These are phyloP conservation scores for Epsilonema sp. DNA, from an alignment of 2,888 invertebrate species.

Conservation along the genomic window DNA sequence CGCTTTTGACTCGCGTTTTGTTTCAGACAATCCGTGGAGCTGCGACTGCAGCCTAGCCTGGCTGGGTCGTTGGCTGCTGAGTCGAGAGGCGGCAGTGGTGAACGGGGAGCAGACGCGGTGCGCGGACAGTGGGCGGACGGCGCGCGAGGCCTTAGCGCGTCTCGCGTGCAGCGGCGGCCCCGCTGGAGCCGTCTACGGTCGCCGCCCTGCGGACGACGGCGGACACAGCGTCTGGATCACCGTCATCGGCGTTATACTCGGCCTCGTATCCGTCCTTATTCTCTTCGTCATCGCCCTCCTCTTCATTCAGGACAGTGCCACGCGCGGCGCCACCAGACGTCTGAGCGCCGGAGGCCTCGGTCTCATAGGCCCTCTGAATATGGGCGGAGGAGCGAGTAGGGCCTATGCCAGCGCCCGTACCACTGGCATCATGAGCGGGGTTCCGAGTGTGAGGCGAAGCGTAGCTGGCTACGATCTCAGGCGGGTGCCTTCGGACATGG, in stretches of 20 bases:
- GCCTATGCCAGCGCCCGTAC: background rate
- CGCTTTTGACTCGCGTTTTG: no score
- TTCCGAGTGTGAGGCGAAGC: background rate
- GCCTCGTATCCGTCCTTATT: conserved; percentile 17
- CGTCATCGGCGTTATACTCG: conserved; percentile 19
- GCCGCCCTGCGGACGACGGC: background rate
- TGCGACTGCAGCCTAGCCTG: conserved; percentile 4
- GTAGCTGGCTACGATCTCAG: background rate
- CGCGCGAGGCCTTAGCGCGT: background rate
- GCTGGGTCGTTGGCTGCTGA: conserved; percentile 20
- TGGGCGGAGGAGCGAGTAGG: background rate
- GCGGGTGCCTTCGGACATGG: conserved; percentile 4
- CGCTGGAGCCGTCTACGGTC: background rate
- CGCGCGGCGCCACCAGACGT: background rate
- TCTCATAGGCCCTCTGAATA: no score
- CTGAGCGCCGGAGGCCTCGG: background rate
- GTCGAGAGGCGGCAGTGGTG: background rate
- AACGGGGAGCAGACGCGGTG: background rate
- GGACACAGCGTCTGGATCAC: conserved; percentile 19
- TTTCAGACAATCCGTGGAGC: conserved; percentile 16
- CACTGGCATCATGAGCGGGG: conserved; percentile 3
- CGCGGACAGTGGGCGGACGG: background rate
- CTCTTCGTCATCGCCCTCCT: conserved; percentile 18
- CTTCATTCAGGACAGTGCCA: conserved; percentile 17
- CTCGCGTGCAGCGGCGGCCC: background rate